A percentile compares a stretch with the other conserved stretches of the same genome.
phyloP scores from a whole-genome alignment of 2,113 vertebrate genomes.

The human region DNA sequence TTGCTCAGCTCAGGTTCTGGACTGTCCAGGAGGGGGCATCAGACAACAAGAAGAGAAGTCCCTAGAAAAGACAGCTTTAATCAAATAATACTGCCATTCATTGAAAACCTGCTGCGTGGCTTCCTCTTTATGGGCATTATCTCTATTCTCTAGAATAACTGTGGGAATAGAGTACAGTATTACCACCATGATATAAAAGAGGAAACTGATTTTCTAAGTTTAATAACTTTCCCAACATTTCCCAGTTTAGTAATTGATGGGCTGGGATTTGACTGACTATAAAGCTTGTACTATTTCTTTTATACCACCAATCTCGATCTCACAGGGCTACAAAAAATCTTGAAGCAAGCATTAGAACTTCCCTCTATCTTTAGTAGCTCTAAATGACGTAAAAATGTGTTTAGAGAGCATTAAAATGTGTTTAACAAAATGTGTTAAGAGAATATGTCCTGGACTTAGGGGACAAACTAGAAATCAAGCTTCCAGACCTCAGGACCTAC shows the following conservation, averaged over 20 bases:
- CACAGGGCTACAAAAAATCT: neutral
- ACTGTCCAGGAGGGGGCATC: constrained; percentile 54
- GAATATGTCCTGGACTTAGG: neutral
- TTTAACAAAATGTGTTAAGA: neutral
- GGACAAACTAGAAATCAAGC: neutral
- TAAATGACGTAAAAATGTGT: neutral
- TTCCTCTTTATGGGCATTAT: neutral
- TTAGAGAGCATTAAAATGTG: neutral
- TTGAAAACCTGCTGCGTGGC: neutral
- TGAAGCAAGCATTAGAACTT: neutral
- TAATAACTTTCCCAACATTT: neutral
- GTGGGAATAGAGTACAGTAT: neutral
- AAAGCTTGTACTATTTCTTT: neutral
- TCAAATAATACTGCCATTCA: neutral
- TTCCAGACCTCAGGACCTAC: neutral
- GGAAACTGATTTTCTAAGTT: neutral
- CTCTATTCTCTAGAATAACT: neutral
- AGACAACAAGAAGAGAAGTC: constrained; percentile 25
- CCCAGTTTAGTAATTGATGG: neutral
- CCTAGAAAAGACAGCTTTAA: neutral
- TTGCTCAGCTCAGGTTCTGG: neutral
- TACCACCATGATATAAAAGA: neutral
- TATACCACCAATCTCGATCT: neutral
- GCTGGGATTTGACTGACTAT: neutral
- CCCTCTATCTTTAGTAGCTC: neutral